phyloP scores from a whole-genome alignment of 2,113 vertebrate genomes.

The Ranitomeya variabilis region DNA sequence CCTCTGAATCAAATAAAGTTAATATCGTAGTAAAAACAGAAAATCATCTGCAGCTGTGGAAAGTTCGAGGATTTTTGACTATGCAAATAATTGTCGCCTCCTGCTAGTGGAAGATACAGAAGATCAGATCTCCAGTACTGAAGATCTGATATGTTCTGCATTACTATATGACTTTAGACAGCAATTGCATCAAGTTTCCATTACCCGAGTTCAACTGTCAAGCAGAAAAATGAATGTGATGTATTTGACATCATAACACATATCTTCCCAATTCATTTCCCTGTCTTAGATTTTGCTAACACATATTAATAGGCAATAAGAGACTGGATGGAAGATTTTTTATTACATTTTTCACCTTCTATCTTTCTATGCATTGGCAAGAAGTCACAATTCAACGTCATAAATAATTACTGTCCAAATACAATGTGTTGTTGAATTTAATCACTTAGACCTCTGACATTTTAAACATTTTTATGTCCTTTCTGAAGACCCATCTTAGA shows the following conservation, averaged over 20 bases:
- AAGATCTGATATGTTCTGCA: not conserved
- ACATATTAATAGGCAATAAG: not conserved
- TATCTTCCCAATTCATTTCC: not conserved
- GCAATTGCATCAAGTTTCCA: not conserved
- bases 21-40: not conserved
- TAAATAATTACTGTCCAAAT: too few relatives aligned
- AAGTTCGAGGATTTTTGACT: not conserved
- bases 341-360: not conserved
- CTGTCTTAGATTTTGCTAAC: too few relatives aligned
- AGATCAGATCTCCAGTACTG: not conserved
- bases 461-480: too few relatives aligned
- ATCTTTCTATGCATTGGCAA: not conserved
- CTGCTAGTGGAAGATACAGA: not conserved
- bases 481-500: too few relatives aligned
- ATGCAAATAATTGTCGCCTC: not conserved
- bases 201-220: not conserved
- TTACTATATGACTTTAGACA: not conserved
- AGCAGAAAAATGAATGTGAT: not conserved
- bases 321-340: not conserved
- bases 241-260: not conserved
- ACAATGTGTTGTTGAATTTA: too few relatives aligned
- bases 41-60: not conserved
- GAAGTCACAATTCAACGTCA: not conserved
- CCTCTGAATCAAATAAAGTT: not conserved
- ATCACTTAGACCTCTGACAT: too few relatives aligned